Percentiles rank a stretch among this genome's conserved stretches.
phyloP scores from a whole-genome alignment of 2,888 invertebrate genomes.

The Yponomeuta plumbellus region DNA sequence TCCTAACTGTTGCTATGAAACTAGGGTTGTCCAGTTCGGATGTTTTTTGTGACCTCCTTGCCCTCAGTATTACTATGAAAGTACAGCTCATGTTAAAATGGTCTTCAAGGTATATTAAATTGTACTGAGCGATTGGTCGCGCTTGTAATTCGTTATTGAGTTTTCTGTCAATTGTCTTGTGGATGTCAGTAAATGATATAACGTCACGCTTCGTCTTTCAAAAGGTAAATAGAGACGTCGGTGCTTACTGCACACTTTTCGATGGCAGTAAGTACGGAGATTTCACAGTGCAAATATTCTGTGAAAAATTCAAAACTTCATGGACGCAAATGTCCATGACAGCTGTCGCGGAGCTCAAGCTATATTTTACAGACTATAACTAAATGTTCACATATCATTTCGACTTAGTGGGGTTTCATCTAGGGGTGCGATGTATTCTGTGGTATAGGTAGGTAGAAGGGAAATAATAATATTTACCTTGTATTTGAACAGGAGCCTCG shows the following conservation, averaged over 20 bases:
- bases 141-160: background rate
- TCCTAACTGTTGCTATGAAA: background rate
- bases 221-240: no score
- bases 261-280: no score
- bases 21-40: background rate
- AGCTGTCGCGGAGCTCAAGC: no score
- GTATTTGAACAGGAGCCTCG: constrained; percentile 58
- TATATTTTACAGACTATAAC: no score
- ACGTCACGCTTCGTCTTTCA: background rate
- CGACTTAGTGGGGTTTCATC: no score
- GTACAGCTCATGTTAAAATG: background rate
- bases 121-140: background rate
- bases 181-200: background rate
- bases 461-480: constrained; percentile 40
- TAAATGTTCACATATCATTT: no score
- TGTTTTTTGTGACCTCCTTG: background rate
- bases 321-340: no score
- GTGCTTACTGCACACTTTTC: no score
- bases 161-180: background rate
- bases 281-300: no score
- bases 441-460: background rate
- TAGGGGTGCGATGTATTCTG: no score
- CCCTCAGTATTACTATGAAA: background rate
- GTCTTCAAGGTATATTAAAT: background rate
- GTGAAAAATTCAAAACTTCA: no score